These are phyloP conservation scores for Eulemur coronatus DNA, from an alignment of 2,797 vertebrate genomes.

Conservation along the genomic window DNA sequence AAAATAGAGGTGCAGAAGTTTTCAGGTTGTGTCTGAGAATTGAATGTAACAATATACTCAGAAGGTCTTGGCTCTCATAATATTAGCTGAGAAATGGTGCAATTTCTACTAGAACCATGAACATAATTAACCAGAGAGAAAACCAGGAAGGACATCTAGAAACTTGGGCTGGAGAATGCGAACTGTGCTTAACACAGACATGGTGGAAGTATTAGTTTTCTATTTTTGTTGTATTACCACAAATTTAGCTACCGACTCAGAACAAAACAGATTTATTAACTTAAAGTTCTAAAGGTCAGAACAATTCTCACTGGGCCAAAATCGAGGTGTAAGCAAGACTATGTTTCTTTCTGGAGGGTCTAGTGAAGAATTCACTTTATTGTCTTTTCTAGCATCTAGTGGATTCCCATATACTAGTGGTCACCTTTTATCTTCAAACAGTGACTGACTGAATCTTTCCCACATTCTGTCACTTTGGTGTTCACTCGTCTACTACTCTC, in stretches of 20 bases:
- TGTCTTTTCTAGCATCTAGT: neutral
- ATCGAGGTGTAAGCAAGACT: neutral
- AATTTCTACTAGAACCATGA: neutral
- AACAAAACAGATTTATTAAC: neutral
- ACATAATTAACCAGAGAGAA: conserved; percentile 10
- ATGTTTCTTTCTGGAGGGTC: neutral
- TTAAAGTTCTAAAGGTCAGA: neutral
- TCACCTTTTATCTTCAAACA: neutral
- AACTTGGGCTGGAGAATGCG: neutral
- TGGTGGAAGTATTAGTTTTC: neutral
- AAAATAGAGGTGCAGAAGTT: neutral
- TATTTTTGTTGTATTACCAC: neutral
- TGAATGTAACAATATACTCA: neutral
- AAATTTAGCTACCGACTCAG: neutral
- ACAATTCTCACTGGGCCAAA: neutral
- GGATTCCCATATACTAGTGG: fast-evolving
- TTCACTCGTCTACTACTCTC: neutral
- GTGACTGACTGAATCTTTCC: neutral
- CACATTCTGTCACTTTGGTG: fast-evolving
- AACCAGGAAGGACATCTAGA: neutral
- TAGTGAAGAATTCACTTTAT: neutral
- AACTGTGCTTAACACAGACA: neutral
- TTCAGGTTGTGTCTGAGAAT: neutral
- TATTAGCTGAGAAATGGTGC: neutral
- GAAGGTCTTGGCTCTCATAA: neutral